Base-by-base conservation (phyloP, 2,113 vertebrate species). In the Melanotaenia duboulayi region DNA sequence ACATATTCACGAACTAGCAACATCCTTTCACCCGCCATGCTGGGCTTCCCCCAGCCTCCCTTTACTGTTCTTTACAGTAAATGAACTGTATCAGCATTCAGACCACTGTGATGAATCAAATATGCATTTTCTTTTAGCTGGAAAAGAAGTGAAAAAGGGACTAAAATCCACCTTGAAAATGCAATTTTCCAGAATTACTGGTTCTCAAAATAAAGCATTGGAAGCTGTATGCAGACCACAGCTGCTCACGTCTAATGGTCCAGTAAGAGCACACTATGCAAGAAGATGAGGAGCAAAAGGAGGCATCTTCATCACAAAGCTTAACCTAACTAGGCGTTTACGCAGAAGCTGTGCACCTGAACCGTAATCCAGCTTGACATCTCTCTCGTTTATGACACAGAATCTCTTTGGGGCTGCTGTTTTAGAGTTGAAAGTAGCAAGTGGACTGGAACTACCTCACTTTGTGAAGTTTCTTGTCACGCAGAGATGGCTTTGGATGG, bases 21-120 rank as follows among this genome's bases (percentile, higher is more conserved):
- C 86, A 77, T 83, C 79, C 65, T 78, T 57, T 22, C 80, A 85
- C 76, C 82, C 88, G 91, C 91, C 88, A 90, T 91, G 69, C 82
- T 89, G 44, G 76, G 76, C 76, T 79, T 9, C 51, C 52, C 55
- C 81, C 72, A 49, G 60, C 77, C 65, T 72, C 62, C 67, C 48
- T 66, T 65, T 62, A 67, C 78, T 73, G 76, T 24, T 65, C 51
- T 19, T 39, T 48, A 58, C 65, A 57, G 42, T 68, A 76, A n/a
- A 74, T 48, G 57, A 59, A 51, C 40, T 63, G 67, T n/a, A 46
- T 48, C 46, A 40, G 1, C 40, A 46, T 1, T 9, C 37, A 56
- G 24, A 3, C 51, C 52, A 72, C 66, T 55, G 11, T 44, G 22
- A 16, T 44, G 14, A 23, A 37, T 39, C 32, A 52, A 6, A 11